Percentiles rank a stretch among this genome's conserved stretches.
Evolutionary conservation across 64 coral and sea anemone species (phyloP).

Genomic region (Dendrophyllia cribrosa): DNA sequence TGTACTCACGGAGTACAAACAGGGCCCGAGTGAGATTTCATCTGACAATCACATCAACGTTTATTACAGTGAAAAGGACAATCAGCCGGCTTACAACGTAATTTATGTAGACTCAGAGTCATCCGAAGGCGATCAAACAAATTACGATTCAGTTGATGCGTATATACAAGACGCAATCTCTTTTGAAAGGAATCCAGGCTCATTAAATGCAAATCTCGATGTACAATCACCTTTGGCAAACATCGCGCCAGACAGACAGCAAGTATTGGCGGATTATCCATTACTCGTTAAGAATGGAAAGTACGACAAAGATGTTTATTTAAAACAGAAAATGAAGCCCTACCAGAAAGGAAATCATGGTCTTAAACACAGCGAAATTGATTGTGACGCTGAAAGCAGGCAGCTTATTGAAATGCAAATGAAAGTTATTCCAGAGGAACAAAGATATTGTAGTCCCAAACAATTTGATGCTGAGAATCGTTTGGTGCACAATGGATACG

Average conservation of each 20-base stretch:
- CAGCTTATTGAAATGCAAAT: slow-evolving; percentile 73
- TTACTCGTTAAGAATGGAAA: slow-evolving; percentile 26
- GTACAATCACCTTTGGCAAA: not conserved
- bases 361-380: slow-evolving; percentile 48
- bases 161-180: not conserved
- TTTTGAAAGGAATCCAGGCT: not conserved
- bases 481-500: not conserved
- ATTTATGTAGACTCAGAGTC: slow-evolving; percentile 14
- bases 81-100: not conserved
- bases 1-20: not conserved
- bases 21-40: not conserved
- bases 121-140: not conserved
- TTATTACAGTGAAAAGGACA: not conserved
- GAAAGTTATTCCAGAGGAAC: not conserved
- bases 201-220: slow-evolving; percentile 24
- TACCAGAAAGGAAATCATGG: slow-evolving; percentile 46
- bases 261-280: not conserved
- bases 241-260: not conserved
- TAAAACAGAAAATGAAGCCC: slow-evolving; percentile 21
- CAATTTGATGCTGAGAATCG: not conserved
- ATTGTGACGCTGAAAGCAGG: slow-evolving; percentile 10
- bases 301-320: slow-evolving; percentile 45
- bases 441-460: not conserved
- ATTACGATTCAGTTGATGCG: slow-evolving; percentile 32
- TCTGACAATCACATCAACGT: not conserved